These are phyloP conservation scores for Pipra filicauda DNA, from an alignment of 2,113 vertebrate genomes.

Conservation along the genomic window DNA sequence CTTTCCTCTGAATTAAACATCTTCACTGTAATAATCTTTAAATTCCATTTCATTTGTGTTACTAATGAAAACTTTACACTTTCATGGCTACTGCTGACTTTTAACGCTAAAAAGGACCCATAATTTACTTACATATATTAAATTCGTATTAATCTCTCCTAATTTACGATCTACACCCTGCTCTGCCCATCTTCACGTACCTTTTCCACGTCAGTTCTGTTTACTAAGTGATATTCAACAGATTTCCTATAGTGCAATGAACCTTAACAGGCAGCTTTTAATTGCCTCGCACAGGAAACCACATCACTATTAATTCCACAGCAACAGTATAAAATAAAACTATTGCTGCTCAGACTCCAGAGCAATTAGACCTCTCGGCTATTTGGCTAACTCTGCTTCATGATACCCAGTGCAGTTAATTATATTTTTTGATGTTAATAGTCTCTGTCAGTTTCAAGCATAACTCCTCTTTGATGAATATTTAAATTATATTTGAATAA, in stretches of 20 bases:
- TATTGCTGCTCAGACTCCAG: slow-evolving; percentile 75
- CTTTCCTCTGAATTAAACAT: slow-evolving; percentile 3
- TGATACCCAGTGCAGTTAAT: slow-evolving; percentile 84
- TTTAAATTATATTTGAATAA: slow-evolving; percentile 89
- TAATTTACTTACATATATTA: slow-evolving; percentile 49
- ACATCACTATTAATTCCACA: slow-evolving; percentile 81
- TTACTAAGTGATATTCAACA: slow-evolving; percentile 78
- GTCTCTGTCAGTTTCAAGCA: slow-evolving; percentile 83
- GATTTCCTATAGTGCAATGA: slow-evolving; percentile 77
- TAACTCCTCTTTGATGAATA: slow-evolving; percentile 87
- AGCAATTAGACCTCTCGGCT: slow-evolving; percentile 80
- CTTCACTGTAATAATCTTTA: slow-evolving; percentile 1
- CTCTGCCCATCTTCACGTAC: slow-evolving; percentile 54
- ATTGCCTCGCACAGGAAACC: slow-evolving; percentile 78
- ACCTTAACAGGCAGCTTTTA: slow-evolving; percentile 76
- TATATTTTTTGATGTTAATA: slow-evolving; percentile 86
- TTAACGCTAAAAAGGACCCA: not conserved
- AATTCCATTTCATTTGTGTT: slow-evolving; percentile 27
- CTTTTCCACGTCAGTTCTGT: slow-evolving; percentile 70
- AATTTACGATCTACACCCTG: slow-evolving; percentile 38
- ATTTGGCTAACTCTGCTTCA: slow-evolving; percentile 82
- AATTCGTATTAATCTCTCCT: slow-evolving; percentile 38
- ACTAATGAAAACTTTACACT: slow-evolving; percentile 20
- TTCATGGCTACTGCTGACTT: not conserved
- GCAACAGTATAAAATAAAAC: slow-evolving; percentile 74